These are phyloP conservation scores for Cryptomyrus ogoouensis DNA, from an alignment of 2,113 vertebrate species.

Conservation along the genomic window DNA sequence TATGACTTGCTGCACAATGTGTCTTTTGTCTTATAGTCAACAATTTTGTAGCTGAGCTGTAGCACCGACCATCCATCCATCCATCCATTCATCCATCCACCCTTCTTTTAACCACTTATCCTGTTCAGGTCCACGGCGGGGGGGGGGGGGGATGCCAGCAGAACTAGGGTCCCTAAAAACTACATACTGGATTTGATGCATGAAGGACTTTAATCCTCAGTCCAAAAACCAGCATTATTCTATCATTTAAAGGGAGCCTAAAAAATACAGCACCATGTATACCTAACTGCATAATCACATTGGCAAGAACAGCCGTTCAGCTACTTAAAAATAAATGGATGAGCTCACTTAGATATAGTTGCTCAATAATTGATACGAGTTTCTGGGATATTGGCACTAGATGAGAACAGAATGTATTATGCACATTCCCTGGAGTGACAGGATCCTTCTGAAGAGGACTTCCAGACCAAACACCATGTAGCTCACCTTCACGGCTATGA, in stretches of 20 bases:
- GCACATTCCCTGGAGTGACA: neutral
- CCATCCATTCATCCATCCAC: neutral
- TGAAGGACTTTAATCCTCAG: neutral
- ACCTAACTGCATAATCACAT: neutral
- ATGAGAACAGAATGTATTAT: neutral
- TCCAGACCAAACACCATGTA: neutral
- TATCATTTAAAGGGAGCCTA: neutral
- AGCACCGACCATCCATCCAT: neutral
- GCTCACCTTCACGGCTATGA: neutral
- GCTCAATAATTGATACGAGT: neutral
- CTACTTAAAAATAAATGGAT: constrained; percentile 17
- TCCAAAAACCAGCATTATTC: neutral
- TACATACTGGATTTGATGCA: neutral
- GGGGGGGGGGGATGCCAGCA: neutral
- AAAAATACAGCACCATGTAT: neutral
- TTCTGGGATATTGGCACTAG: neutral
- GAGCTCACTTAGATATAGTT: neutral
- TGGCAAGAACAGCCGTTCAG: neutral
- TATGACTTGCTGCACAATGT: neutral
- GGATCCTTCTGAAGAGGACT: neutral
- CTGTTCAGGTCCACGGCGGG: neutral
- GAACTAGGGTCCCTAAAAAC: neutral
- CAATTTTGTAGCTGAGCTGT: neutral
- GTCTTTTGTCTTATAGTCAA: neutral
- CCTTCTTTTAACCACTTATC: neutral